phyloP scores from a whole-genome alignment of 2,888 invertebrate genomes.

The Listrodromus nycthemerus region DNA sequence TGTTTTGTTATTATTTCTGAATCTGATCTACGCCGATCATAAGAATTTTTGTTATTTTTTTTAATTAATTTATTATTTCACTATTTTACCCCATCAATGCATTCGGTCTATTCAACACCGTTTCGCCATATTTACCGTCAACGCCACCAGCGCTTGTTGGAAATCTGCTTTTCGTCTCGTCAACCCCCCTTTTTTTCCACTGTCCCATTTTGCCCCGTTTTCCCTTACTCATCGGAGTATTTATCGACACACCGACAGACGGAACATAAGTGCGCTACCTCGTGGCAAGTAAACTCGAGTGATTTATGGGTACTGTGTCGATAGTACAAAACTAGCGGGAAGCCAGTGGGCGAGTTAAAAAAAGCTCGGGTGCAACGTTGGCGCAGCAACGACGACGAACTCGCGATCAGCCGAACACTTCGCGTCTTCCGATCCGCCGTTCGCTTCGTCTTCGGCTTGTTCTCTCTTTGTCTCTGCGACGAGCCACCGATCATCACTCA shows the following conservation, averaged over 20 bases:
- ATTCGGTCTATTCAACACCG: too few species aligned
- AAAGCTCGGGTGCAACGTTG: constrained; percentile 15
- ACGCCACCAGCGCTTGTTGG: too few species aligned
- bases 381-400: constrained; percentile 49
- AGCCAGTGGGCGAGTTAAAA: too few species aligned
- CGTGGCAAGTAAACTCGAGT: neutral
- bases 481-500: constrained; percentile 81
- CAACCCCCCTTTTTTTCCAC: too few species aligned
- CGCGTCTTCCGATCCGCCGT: constrained; percentile 65
- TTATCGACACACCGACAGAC: neutral
- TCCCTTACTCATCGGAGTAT: neutral
- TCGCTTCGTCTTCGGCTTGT: constrained; percentile 54
- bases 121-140: too few species aligned
- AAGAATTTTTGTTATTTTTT: too few species aligned
- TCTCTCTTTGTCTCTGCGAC: constrained; percentile 70
- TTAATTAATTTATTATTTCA: too few species aligned
- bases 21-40: too few species aligned
- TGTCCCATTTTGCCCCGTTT: too few species aligned
- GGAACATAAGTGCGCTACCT: neutral
- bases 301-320: neutral
- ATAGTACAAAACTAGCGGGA: neutral
- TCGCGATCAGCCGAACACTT: constrained; percentile 62
- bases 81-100: too few species aligned
- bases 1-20: too few species aligned
- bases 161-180: too few species aligned